Base-by-base conservation (phyloP, 2,797 vertebrate genomes). In the Pipistrellus pipistrellus region DNA sequence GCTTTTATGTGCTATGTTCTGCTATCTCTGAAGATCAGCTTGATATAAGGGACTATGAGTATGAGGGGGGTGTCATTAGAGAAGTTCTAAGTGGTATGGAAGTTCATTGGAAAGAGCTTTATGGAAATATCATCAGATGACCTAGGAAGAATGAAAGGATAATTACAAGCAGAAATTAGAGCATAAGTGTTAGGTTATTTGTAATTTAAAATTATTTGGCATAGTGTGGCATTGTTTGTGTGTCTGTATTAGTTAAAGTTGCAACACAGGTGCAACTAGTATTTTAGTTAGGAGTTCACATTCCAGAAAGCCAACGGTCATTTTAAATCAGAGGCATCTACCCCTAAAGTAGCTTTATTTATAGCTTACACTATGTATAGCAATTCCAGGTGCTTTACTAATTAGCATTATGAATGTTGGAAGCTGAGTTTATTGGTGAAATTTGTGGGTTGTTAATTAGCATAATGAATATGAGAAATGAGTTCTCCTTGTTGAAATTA, bases 291-390 rank as follows among this genome's bases (percentile, higher is more conserved):
- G 59, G 48, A 91, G 51, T 18, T 91, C 82, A 77, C 72, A 48
- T 68, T 77, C 17, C 12, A 35, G 72, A 91, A 14, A 41, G 51
- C 73, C 82, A 78, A 77, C 35, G 32, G 23, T 71, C 75, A 48
- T 85, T 51, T 85, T 59, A 51, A 51, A 59, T 38, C 46, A 20
- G 13, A n/a, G 51, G 20, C 7, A n/a, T 51, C 90, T 71, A 78
- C 73, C 38, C 17, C 10, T 77, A 30, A 91, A 92, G 72, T 85
- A 25, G n/a, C 38, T 85, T 85, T 85, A 76, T 76, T 35, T 91
- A 91, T 77, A 69, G 38, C 23, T 35, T 35, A 76, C 5, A 76
- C 38, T 46, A n/a, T 69, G 38, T 78, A 48, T 85, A 85, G 23
- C 62, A 51, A 59, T 48, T 62, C 44, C 7, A 10, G 41, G 18